Evolutionary conservation across 1,140 invertebrate genomes (phyloP).

Genomic region (Tetragonula clypearis): DNA sequence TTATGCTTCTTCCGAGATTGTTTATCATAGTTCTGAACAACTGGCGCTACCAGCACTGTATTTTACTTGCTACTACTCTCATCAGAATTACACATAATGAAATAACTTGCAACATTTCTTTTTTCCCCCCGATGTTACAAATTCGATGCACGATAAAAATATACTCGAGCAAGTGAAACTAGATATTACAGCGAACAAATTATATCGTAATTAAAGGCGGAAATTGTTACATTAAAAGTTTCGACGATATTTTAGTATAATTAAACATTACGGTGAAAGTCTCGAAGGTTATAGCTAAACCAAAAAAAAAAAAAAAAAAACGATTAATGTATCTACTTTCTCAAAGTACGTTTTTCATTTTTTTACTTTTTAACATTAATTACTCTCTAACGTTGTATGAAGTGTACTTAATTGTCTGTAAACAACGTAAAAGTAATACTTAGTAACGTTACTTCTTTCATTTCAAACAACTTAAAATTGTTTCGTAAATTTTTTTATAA

Average conservation of each 20-base stretch:
- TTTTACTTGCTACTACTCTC: constrained; percentile 1
- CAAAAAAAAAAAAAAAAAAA: too few relatives aligned
- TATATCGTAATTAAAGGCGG: not conserved
- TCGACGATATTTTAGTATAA: not conserved
- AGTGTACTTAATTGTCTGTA: not conserved
- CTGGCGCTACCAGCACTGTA: constrained; percentile 49
- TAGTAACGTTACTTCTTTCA: not conserved
- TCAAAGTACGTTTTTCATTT: not conserved
- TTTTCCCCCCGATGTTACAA: not conserved
- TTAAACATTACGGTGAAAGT: not conserved
- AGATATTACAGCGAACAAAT: not conserved
- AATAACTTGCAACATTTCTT: not conserved
- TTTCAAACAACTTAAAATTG: not conserved
- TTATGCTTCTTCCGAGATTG: constrained; percentile 47
- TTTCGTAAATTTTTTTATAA: not conserved
- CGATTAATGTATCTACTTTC: not conserved
- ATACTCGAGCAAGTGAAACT: not conserved
- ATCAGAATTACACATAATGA: constrained; percentile 7
- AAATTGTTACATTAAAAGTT: not conserved
- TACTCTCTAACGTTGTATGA: not conserved
- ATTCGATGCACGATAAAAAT: not conserved
- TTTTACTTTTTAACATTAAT: not conserved
- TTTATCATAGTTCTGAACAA: constrained; percentile 53
- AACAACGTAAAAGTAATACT: not conserved
- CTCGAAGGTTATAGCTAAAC: not conserved